Conservation (phyloP, 1,140 invertebrate species). For the Neodiprion lecontei region DNA sequence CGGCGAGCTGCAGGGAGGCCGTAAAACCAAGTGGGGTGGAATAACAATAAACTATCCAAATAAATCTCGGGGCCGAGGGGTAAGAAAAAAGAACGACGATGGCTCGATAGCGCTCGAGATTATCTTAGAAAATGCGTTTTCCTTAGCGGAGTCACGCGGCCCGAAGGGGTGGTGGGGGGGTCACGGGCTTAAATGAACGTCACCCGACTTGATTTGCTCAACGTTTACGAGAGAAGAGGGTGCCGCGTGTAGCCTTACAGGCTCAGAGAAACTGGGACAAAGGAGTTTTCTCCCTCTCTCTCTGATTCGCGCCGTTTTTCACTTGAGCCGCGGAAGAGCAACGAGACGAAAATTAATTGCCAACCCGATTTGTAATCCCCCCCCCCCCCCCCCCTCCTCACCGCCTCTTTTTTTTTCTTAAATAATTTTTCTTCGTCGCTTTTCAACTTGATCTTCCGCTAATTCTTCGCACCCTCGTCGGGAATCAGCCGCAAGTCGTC, state of each 20-base stretch:
- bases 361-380: not conserved
- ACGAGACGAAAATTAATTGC: too few species aligned
- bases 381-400: not conserved
- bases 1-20: slow-evolving; percentile 35
- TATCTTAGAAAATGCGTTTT: slow-evolving; percentile 55
- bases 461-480: too few species aligned
- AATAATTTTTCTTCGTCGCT: too few species aligned
- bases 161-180: slow-evolving; percentile 26
- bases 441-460: too few species aligned
- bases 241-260: not conserved
- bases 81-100: slow-evolving; percentile 29
- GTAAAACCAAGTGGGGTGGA: slow-evolving; percentile 57
- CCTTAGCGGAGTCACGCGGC: slow-evolving; percentile 40
- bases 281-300: not conserved
- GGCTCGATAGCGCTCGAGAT: slow-evolving; percentile 52
- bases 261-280: not conserved
- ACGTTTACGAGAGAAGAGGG: slow-evolving; percentile 23
- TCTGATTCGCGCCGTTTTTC: too few species aligned
- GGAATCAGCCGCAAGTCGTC: too few species aligned
- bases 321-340: too few species aligned
- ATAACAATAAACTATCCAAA: slow-evolving; percentile 60
- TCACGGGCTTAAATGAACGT: slow-evolving; percentile 22
- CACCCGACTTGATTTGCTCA: slow-evolving; percentile 29
- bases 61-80: slow-evolving; percentile 50
- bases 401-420: not conserved